phyloP scores from a whole-genome alignment of 2,113 vertebrate genomes.

The Cephalopterus ornatus region DNA sequence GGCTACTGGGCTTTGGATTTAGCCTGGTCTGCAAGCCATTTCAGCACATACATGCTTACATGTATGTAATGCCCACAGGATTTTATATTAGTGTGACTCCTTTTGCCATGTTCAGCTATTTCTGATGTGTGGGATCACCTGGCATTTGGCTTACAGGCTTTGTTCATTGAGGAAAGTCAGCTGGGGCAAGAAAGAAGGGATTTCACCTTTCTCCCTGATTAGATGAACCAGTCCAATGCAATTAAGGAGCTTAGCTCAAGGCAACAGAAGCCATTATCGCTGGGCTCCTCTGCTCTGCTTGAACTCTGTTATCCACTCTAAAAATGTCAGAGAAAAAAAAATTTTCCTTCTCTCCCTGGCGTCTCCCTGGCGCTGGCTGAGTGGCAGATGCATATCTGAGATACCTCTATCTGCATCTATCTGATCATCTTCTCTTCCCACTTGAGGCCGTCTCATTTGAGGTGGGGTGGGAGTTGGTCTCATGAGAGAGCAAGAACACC shows the following conservation, averaged over 20 bases:
- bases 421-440: slow-evolving; percentile 21
- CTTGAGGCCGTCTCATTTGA: background rate
- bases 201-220: slow-evolving; percentile 49
- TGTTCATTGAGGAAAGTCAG: background rate
- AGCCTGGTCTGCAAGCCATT: background rate
- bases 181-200: background rate
- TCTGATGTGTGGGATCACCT: background rate
- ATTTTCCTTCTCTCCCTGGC: background rate
- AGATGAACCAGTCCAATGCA: slow-evolving; percentile 8
- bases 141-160: background rate
- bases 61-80: background rate
- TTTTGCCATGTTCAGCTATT: background rate
- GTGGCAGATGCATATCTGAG: slow-evolving; percentile 54
- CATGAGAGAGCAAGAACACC: background rate
- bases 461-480: rapidly evolving
- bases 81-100: background rate
- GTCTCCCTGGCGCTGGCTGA: slow-evolving; percentile 40
- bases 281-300: slow-evolving; percentile 19
- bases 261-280: slow-evolving; percentile 21
- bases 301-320: slow-evolving; percentile 24
- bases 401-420: slow-evolving; percentile 30
- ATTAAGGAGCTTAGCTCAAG: slow-evolving; percentile 54
- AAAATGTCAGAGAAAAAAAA: slow-evolving; percentile 40
- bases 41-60: background rate
- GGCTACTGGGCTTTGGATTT: background rate